Base-by-base conservation (phyloP, 2,797 vertebrate genomes). In the Crypturellus tataupa region DNA sequence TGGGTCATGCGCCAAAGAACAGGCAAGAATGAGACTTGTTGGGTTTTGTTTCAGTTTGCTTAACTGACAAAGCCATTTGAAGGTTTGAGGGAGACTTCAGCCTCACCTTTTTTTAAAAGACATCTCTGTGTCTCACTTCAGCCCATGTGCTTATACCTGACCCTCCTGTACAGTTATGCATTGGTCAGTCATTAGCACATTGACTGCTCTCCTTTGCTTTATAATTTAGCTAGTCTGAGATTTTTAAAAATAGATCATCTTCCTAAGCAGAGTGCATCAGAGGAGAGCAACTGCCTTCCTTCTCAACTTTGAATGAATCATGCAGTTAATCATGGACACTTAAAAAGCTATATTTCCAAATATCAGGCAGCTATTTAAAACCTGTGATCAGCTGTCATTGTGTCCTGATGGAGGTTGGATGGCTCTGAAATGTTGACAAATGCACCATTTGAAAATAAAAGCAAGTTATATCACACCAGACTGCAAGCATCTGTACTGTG, bases 301-400 rank as follows among this genome's bases (percentile, higher is more conserved):
- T 92, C 79, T 86, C 51, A 64, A 10, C 71, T 88, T 90, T 40
- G 64, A 85, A 89, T 91, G 90, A 94, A 84, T 87, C 87, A 82
- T 11, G 55, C 25, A 72, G 58, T 86, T 94, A 95, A 95, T 93
- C 65, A 83, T 3, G 51, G 62, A 44, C 68, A 80, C 58, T 80
- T 85, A 80, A 31, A 87, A 94, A 85, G 47, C 40, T 93, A 51
- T 59, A 77, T 94, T 95, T 94, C 75, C 67, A 96, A 96, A 93
- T 95, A 96, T 80, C 90, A 94, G 88, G 62, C 49, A 94, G 75
- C 93, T 96, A 94, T 95, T 95, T 97, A 94, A 96, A 97, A 83
- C 67, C 72, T 84, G 60, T 87, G 79, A 93, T 96, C 92, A 95
- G 89, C 88, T 96, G 94, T 94, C 93, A 76, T 63, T 94, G 59